Percentiles rank a stretch among this genome's conserved stretches.
Evolutionary conservation across 1,140 invertebrate species (phyloP).

Genomic region (Eriosoma lanigerum): DNA sequence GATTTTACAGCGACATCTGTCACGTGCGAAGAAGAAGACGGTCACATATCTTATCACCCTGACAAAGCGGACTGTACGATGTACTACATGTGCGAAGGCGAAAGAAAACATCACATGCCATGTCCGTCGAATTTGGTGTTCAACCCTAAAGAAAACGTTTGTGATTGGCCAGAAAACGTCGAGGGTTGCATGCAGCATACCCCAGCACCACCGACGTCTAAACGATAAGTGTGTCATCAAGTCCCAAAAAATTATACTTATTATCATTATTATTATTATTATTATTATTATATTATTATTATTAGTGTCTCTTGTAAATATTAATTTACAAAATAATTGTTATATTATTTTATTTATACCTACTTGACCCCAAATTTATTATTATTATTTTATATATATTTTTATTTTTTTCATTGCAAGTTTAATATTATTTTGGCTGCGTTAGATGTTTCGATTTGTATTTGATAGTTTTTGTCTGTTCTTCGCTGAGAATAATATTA

Average conservation of each 20-base stretch:
- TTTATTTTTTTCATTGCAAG: slow-evolving; percentile 31
- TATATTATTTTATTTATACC: slow-evolving; percentile 49
- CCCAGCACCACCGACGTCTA: slow-evolving; percentile 69
- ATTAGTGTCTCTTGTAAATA: slow-evolving; percentile 38
- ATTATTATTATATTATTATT: not conserved
- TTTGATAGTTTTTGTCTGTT: slow-evolving; percentile 39
- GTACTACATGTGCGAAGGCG: slow-evolving; percentile 95
- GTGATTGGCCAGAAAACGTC: slow-evolving; percentile 95
- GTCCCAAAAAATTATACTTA: slow-evolving; percentile 13
- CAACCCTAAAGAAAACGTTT: slow-evolving; percentile 90
- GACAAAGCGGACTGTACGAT: slow-evolving; percentile 89
- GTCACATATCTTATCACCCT: slow-evolving; percentile 88
- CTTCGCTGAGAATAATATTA: not conserved
- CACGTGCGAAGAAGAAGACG: slow-evolving; percentile 87
- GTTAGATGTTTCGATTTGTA: not conserved
- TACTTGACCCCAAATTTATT: slow-evolving; percentile 39
- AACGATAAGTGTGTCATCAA: slow-evolving; percentile 54
- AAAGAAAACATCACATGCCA: slow-evolving; percentile 95
- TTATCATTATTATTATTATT: slow-evolving; percentile 1
- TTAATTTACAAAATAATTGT: slow-evolving; percentile 32
- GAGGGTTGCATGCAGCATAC: slow-evolving; percentile 82
- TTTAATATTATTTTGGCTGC: slow-evolving; percentile 21
- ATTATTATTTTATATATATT: slow-evolving; percentile 12
- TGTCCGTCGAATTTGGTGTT: slow-evolving; percentile 92
- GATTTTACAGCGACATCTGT: slow-evolving; percentile 75